Evolutionary conservation across 1,140 invertebrate species (phyloP), one percentile per base, ranked within the genome.

Genomic region (Hypothenemus hampei): DNA sequence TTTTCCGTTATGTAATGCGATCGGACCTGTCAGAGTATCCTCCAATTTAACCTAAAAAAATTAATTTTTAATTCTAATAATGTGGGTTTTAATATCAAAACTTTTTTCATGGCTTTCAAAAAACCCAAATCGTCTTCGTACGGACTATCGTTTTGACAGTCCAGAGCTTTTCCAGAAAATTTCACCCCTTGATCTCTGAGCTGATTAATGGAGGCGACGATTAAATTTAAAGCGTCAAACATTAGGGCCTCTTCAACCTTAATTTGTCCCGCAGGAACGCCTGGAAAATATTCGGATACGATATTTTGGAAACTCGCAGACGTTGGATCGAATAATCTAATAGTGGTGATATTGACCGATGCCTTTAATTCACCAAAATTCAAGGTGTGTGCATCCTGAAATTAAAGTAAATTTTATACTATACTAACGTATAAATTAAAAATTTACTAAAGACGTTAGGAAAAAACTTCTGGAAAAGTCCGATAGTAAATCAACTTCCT

Each of bases 401-500:
- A 58, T n/a, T 37, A 26, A 43, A n/a, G n/a, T n/a, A n/a, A n/a
- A n/a, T n/a, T n/a, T n/a, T n/a, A n/a, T n/a, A n/a, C n/a, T n/a
- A n/a, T n/a, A n/a, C n/a, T n/a, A n/a, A n/a, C 8, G 11, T 35
- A 50, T 15, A 33, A n/a, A 39, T 10, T 22, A 11, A 41, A 29
- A 13, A 41, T 57, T 62, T 62, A 71, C 69, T 46, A 83, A 56
- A 13, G 76, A 75, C 19, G 78, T 78, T 23, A 84, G 66, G 4
- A 83, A 76, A 46, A 79, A 78, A 45, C 71, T 76, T 20, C 40
- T 53, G 64, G 75, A 77, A 65, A 87, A 85, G 64, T 87, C 85
- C 22, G 81, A 81, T 60, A 93, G 73, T 71, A 93, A 80, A 52
- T 86, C 85, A 2, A 93, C 80, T 69, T 91, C 84, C 64, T 83